Conservation (phyloP, 2,797 vertebrate species). For the Micropoecilia bifurca region DNA sequence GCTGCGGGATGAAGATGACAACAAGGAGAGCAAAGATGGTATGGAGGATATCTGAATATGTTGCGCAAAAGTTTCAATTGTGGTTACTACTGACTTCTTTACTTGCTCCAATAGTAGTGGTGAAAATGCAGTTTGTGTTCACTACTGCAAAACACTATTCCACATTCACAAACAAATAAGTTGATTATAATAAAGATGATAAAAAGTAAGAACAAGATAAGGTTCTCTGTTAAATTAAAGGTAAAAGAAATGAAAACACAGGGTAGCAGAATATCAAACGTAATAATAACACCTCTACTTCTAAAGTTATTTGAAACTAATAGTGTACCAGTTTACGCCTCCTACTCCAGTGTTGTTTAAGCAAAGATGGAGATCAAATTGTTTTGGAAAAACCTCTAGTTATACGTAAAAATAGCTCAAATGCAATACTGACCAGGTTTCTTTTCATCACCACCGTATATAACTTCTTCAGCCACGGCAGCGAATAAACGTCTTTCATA, state of each 20-base stretch:
- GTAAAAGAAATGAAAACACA: not conserved
- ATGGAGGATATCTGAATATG: slow-evolving; percentile 3
- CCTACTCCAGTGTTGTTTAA: not conserved
- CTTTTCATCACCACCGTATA: not conserved
- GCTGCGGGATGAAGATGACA: slow-evolving; percentile 89
- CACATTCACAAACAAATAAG: not conserved
- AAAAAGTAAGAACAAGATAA: not conserved
- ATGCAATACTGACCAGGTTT: not conserved
- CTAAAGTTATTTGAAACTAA: not conserved
- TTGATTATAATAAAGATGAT: not conserved
- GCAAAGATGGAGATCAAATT: not conserved
- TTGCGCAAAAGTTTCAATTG: not conserved
- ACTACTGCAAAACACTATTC: not conserved
- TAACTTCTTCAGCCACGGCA: not conserved
- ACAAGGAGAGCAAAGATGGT: slow-evolving; percentile 91
- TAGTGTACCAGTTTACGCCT: not conserved
- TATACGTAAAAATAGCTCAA: not conserved
- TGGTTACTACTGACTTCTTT: not conserved
- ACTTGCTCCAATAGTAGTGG: not conserved
- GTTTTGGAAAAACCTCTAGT: not conserved
- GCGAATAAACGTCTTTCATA: not conserved
- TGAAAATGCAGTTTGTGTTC: not conserved
- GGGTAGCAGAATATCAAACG: not conserved
- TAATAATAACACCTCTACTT: not conserved
- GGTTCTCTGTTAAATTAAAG: not conserved